Evolutionary conservation across 2,113 vertebrate species (phyloP), one percentile per base, ranked within the genome.

Genomic region (Vimba vimba): DNA sequence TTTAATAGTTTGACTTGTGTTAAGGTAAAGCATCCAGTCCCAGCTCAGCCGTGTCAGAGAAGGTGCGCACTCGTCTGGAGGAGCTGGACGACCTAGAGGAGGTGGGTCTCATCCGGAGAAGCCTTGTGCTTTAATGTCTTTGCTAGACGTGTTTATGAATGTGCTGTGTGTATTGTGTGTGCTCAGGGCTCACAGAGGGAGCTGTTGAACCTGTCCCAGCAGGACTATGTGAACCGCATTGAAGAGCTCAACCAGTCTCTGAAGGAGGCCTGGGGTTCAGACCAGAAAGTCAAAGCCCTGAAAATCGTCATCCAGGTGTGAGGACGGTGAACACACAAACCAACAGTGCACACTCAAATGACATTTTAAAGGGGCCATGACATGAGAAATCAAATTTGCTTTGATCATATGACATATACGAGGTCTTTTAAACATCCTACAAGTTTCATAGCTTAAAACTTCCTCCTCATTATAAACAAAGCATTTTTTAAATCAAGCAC

Each of bases 271-370:
- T 99, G 98, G 98, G 95, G 97, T 80, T 97, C 98, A 0, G 98
- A 99, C 93, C 98, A 99, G 93, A 99, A 99, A 93, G 98, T 99
- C 86, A 99, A 98, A 94, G 98, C 98, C 79, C 93, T 99, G 79
- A 99, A 99, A 93, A 99, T 99, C 17, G 98, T 99, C 75, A 99
- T 99, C 86, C 98, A 99, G 97, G 98, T 97, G 73, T 90, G 94
- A 89, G 93, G 66, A 79, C 1, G 2, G 39, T 60, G 33, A 43
- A 59, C 23, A 3, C 33, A 33, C 17, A 47, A 21, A 77, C n/a
- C 7, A 52, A 19, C 47, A 55, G 47, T 55, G 15, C 3, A 11
- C 15, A 12, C 21, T 2, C 36, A 71, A 43, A 21, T 12, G 9
- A 23, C 4, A 23, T 6, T 69, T 69, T 3, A 68, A 33, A 52